Conservation (phyloP, 2,797 vertebrate genomes). For the Cyprinella venusta region DNA sequence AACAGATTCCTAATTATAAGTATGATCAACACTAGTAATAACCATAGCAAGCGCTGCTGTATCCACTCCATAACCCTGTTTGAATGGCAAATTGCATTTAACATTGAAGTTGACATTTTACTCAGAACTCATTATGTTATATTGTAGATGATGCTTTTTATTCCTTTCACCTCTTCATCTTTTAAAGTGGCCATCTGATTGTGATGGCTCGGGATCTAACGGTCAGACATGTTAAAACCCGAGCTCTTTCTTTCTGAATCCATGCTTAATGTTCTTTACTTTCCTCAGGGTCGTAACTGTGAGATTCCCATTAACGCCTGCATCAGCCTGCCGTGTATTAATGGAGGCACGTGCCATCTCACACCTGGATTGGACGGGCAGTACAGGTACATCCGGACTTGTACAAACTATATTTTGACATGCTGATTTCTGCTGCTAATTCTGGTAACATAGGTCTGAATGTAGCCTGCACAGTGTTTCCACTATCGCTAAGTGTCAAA, state of each 20-base stretch:
- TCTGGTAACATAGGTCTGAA: not conserved
- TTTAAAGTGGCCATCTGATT: not conserved
- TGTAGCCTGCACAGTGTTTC: not conserved
- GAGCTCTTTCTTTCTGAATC: not conserved
- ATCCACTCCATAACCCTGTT: slow-evolving; percentile 20
- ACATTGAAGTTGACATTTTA: slow-evolving; percentile 33
- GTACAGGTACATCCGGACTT: slow-evolving; percentile 83
- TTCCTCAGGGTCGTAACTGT: slow-evolving; percentile 88
- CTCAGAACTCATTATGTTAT: slow-evolving; percentile 27
- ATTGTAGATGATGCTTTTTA: slow-evolving; percentile 9
- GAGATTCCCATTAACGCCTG: slow-evolving; percentile 91
- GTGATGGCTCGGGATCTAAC: not conserved
- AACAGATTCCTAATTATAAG: slow-evolving; percentile 24
- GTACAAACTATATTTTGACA: not conserved
- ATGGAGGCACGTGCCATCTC: slow-evolving; percentile 93
- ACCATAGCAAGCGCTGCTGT: not conserved
- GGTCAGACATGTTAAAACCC: not conserved
- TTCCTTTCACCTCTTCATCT: slow-evolving; percentile 1
- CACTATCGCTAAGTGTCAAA: not conserved
- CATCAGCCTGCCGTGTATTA: slow-evolving; percentile 89
- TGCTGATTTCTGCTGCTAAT: not conserved
- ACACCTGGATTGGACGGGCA: slow-evolving; percentile 83
- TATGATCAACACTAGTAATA: not conserved
- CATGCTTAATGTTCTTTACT: not conserved
- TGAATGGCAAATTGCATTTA: slow-evolving; percentile 26